Evolutionary conservation across 2,888 invertebrate species (phyloP), one percentile per base, ranked within the genome.

Genomic region (Drosophila formosana): DNA sequence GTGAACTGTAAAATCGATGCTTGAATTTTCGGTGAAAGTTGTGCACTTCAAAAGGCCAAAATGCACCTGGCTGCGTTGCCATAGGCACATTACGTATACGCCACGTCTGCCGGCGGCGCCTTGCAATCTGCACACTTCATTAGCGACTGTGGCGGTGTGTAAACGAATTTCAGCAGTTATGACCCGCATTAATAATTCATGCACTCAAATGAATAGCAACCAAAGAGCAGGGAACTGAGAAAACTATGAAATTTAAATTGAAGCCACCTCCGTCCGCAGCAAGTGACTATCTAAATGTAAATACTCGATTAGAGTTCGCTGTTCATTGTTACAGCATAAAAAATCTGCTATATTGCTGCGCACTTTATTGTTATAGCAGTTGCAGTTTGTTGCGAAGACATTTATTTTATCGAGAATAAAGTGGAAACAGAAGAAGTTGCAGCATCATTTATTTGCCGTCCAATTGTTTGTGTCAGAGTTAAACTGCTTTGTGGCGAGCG

Each of bases 381-480:
- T 30, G 13, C 32, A 1, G 46, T 25, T 23, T 32, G 45, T 26
- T 25, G 13, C 34, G 4, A 37, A 46, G 37, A 46, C 56, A 26
- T 58, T 49, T 11, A 49, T 34, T 39, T 58, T 49, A 39, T 39
- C 30, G 39, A 39, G 30, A 3, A 47, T 28, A 47, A 28, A 13
- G 37, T 47, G 47, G 32, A 39, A 39, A 39, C 45, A 25, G 26
- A 39, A 39, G 39, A 39, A 50, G 41, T 4, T 50, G 8, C 26
- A 70, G 32, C 45, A 43, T 64, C 68, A 46, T 50, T 67, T 66
- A 62, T 69, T 69, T 75, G 55, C 18, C 37, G 39, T 66, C 46
- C 64, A 83, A 75, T 78, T 87, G 75, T 25, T 52, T 57, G 7
- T 50, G 61, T 34, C 53, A 30, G 18, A 61, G 34, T 11, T 70